Evolutionary conservation across 2,113 vertebrate species (phyloP).

Genomic region (Mus pahari): DNA sequence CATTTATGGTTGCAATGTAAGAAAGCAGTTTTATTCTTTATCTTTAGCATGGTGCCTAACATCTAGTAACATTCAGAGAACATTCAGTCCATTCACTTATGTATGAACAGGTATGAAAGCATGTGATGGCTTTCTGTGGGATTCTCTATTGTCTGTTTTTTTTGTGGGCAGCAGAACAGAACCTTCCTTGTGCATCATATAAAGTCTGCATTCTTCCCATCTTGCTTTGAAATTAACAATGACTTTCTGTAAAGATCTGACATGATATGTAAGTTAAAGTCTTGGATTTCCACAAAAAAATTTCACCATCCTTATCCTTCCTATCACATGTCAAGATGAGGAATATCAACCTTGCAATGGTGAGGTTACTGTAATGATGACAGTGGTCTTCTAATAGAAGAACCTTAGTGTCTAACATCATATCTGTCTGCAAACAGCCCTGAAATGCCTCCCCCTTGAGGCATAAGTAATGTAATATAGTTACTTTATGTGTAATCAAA

Average conservation of each 20-base stretch:
- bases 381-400: not conserved
- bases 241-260: not conserved
- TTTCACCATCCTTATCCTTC: not conserved
- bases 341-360: not conserved
- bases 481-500: conserved; percentile 27
- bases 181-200: not conserved
- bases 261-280: conserved; percentile 11
- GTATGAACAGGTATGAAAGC: not conserved
- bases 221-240: not conserved
- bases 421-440: not conserved
- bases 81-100: not conserved
- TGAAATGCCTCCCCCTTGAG: not conserved
- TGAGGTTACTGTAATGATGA: not conserved
- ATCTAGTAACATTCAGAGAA: not conserved
- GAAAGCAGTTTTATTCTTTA: not conserved
- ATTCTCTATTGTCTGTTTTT: not conserved
- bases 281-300: not conserved
- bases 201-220: not conserved
- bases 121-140: not conserved
- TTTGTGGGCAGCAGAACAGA: not conserved
- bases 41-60: not conserved
- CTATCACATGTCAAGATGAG: not conserved
- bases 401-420: not conserved
- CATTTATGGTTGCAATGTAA: not conserved
- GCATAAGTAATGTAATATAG: not conserved